Percentiles rank a stretch among this genome's conserved stretches.
Evolutionary conservation across 2,113 vertebrate genomes (phyloP).

Genomic region (Nothobranchius kuhntae): DNA sequence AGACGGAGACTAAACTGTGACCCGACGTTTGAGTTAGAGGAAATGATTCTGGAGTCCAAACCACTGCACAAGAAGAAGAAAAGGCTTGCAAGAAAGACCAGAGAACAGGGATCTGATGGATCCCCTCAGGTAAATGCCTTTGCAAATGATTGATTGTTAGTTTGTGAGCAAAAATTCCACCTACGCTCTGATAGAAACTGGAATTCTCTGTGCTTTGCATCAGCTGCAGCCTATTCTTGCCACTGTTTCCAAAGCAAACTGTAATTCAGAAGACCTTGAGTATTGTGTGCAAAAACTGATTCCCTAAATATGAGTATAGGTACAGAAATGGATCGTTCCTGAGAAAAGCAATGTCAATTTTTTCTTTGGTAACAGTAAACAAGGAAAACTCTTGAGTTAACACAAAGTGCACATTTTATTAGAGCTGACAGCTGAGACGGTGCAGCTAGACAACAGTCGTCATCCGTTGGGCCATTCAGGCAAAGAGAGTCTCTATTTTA

Average conservation of each 20-base stretch:
- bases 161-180: slow-evolving; percentile 26
- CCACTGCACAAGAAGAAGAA: slow-evolving; percentile 99
- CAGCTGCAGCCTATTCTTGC: not conserved
- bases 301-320: not conserved
- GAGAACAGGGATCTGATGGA: slow-evolving; percentile 80
- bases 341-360: not conserved
- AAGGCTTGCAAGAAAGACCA: slow-evolving; percentile 89
- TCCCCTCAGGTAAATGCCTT: slow-evolving; percentile 83
- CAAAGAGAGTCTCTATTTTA: slow-evolving; percentile 30
- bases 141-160: slow-evolving; percentile 52
- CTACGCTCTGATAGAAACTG: not conserved
- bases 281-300: not conserved
- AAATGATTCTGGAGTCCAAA: slow-evolving; percentile 98
- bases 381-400: slow-evolving; percentile 8
- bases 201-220: not conserved
- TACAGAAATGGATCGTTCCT: not conserved
- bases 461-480: slow-evolving; percentile 16
- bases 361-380: too few species aligned
- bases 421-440: slow-evolving; percentile 47
- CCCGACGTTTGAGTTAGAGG: slow-evolving; percentile 95
- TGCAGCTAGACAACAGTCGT: slow-evolving; percentile 37
- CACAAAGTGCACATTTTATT: slow-evolving; percentile 47
- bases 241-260: slow-evolving; percentile 5
- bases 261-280: not conserved
- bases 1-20: slow-evolving; percentile 94